Percentiles rank a stretch among this genome's conserved stretches.
These are phyloP conservation scores for Lucilia cuprina DNA, from an alignment of 1,140 invertebrate species.

Conservation along the genomic window DNA sequence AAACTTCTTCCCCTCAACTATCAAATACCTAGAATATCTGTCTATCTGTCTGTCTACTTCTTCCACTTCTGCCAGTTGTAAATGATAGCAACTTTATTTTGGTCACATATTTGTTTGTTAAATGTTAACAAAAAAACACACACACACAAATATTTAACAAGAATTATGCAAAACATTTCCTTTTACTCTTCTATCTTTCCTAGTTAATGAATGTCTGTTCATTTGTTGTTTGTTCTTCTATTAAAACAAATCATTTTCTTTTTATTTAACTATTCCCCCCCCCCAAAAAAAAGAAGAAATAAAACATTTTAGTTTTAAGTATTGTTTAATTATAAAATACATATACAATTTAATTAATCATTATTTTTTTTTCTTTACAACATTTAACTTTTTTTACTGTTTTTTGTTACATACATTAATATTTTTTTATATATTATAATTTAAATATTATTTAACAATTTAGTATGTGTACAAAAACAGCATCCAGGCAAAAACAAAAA, in stretches of 20 bases:
- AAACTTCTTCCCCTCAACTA: background rate
- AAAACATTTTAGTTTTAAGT: background rate
- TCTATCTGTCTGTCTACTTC: background rate
- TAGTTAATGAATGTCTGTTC: background rate
- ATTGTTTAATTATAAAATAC: background rate
- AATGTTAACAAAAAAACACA: background rate
- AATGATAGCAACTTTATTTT: background rate
- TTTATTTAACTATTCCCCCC: background rate
- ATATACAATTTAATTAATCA: background rate
- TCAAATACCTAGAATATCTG: background rate
- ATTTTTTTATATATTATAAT: background rate
- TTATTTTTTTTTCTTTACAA: background rate
- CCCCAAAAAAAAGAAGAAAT: background rate
- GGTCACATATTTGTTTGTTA: background rate
- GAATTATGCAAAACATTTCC: background rate
- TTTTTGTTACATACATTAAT: background rate
- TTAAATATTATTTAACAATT: background rate
- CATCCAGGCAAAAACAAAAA: background rate
- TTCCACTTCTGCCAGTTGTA: background rate
- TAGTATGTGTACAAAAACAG: background rate
- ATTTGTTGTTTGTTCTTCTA: background rate
- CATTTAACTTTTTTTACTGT: background rate
- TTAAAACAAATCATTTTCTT: background rate
- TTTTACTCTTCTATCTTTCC: background rate
- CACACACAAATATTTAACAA: no score